Evolutionary conservation across 2,797 vertebrate genomes (phyloP).

Genomic region (Masticophis lateralis): DNA sequence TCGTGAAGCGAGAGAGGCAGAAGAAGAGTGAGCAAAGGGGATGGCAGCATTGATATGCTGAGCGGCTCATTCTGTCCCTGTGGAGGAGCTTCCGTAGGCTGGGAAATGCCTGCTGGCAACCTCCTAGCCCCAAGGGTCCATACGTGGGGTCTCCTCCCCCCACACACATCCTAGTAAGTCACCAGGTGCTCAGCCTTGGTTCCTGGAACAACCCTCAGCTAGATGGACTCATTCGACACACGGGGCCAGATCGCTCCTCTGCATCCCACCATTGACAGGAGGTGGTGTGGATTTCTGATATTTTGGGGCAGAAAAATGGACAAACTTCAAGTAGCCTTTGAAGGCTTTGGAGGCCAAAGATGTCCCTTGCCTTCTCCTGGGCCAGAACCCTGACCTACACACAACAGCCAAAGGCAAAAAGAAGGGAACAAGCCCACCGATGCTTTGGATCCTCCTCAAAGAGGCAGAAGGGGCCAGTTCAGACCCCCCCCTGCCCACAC

Average conservation of each 20-base stretch:
- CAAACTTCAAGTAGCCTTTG: neutral
- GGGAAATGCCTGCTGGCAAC: neutral
- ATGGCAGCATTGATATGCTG: neutral
- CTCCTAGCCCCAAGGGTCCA: neutral
- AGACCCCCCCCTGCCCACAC: neutral
- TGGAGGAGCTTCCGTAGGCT: neutral
- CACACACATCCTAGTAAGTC: neutral
- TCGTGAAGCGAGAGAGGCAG: neutral
- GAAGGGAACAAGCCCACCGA: neutral
- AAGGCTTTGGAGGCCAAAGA: neutral
- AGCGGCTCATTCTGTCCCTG: neutral
- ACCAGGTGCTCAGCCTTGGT: neutral
- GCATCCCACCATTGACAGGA: neutral
- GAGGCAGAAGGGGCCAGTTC: neutral
- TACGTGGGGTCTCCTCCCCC: neutral
- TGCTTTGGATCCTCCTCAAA: neutral
- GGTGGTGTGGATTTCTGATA: neutral
- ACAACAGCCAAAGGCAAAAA: neutral
- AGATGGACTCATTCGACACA: neutral
- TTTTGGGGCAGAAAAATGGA: neutral
- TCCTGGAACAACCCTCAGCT: neutral
- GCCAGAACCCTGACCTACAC: neutral
- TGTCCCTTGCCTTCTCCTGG: neutral
- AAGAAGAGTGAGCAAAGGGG: neutral
- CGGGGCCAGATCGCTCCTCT: neutral